Evolutionary conservation across 2,888 invertebrate genomes (phyloP), one percentile per base, ranked within the genome.

Genomic region (Dryocosmus kuriphilus): DNA sequence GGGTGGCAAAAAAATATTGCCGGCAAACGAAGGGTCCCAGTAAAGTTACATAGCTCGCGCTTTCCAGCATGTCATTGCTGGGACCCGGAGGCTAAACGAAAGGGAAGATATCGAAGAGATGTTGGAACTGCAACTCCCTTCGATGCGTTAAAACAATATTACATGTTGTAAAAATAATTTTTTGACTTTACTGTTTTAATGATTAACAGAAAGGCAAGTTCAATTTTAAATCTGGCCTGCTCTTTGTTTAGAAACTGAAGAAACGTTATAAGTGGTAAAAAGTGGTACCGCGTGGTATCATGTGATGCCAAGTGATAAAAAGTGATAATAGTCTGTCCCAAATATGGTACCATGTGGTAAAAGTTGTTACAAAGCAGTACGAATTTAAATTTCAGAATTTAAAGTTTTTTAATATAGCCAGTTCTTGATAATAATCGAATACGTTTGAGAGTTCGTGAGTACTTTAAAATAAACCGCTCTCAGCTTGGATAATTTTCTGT

Each of bases 51-150:
- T 85, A 85, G 83, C 81, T 80, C 82, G 83, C 85, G 86, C 84
- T 88, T 85, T 86, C 86, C 87, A 87, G 87, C 87, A 85, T 89
- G 89, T 89, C 89, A 88, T 89, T 89, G 88, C 84, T 83, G 81
- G 83, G 77, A 82, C 84, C 88, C 86, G 81, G 78, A 80, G 87
- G 88, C 86, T 80, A 85, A 71, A 32, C 46, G 30, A 60, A 51
- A 55, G 46, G 51, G 30, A 46, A 65, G 24, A 65, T 38, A 71
- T 55, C 51, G 30, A 27, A 55, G 11, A 46, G 51, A 71, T 30
- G 30, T 30, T 32, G n/a, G 32, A 51, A 55, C 27, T 51, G 14
- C 32, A 32, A 71, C 30, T 71, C 71, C 27, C 60, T 60, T 46
- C 46, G 27, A 27, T 67, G 27, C 27, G 24, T 46, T 67, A 24